Evolutionary conservation across 2,113 vertebrate species (phyloP), one percentile per base, ranked within the genome.

Genomic region (Oxyruncus cristatus): DNA sequence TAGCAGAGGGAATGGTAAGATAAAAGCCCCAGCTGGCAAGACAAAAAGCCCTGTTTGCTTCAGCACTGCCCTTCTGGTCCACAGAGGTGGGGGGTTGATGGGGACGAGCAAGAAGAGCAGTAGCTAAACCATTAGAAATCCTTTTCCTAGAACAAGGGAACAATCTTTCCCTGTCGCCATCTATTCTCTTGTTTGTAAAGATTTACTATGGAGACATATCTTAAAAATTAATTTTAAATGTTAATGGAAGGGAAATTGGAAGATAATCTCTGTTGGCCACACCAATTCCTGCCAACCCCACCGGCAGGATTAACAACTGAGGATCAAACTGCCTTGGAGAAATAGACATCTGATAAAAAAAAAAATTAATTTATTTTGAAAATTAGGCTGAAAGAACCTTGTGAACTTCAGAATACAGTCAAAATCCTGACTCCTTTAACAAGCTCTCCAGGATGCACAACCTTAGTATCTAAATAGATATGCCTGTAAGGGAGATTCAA

Each of bases 81-180:
- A 39, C 62, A 86, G 2, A 1, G 3, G 14, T 3, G 6, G 2
- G 4, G 0, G 7, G 13, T 50, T 24, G 4, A 9, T 5, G 11
- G 2, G 11, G 32, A 8, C 10, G 12, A 8, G 3, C 7, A 11
- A 39, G 28, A 39, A 27, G 44, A 42, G 8, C 8, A 39, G n/a
- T 3, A 44, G 24, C 27, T 73, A 16, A 76, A 66, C 11, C 9
- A 19, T 27, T 15, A n/a, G 32, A 89, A 87, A 67, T 16, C 12
- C n/a, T 70, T 62, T 37, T 56, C 39, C 23, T 35, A 35, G 24
- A 82, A 89, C 7, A 55, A 88, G 32, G n/a, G n/a, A n/a, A n/a
- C n/a, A n/a, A n/a, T n/a, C n/a, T n/a, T n/a, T n/a, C n/a, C n/a
- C 65, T 75, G 18, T 67, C 47, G 35, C 23, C 5, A 20, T 24